Evolutionary conservation across 2,797 vertebrate genomes (phyloP).

Genomic region (Muraenolepis orangiensis): DNA sequence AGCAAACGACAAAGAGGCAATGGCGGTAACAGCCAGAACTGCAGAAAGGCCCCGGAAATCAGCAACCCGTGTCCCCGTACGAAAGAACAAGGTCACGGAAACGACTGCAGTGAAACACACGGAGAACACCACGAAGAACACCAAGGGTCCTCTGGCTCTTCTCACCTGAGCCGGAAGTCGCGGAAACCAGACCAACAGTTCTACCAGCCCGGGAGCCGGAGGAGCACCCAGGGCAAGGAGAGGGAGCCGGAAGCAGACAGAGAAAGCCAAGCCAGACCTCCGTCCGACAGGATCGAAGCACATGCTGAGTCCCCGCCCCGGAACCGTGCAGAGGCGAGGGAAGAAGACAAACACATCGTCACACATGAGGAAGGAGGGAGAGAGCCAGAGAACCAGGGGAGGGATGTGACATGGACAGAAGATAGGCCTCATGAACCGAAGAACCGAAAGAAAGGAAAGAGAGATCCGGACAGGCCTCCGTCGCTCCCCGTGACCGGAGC

Average conservation of each 20-base stretch:
- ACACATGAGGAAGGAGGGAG: conserved; percentile 33
- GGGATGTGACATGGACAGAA: conserved; percentile 25
- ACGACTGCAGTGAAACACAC: conserved; percentile 30
- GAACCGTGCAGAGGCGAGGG: conserved; percentile 25
- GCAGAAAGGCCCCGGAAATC: conserved; percentile 21
- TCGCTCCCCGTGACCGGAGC: conserved; percentile 32
- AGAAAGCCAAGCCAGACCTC: conserved; percentile 55
- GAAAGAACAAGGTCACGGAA: conserved; percentile 43
- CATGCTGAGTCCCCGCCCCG: conserved; percentile 39
- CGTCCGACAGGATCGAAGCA: conserved; percentile 23
- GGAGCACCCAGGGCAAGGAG: conserved; percentile 69
- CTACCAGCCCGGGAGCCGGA: conserved; percentile 90
- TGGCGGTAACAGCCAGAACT: conserved; percentile 40
- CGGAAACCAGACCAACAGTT: conserved; percentile 93
- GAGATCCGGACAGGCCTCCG: conserved; percentile 27
- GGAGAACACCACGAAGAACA: conserved; percentile 43
- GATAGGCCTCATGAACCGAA: conserved; percentile 39
- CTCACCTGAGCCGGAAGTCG: conserved; percentile 66
- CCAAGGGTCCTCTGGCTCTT: conserved; percentile 37
- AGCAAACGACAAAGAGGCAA: conserved; percentile 46
- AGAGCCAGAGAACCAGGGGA: conserved; percentile 35
- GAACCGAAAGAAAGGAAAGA: conserved; percentile 42
- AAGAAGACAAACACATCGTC: conserved; percentile 29
- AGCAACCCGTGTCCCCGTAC: conserved; percentile 19
- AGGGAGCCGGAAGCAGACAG: conserved; percentile 55